Conservation (phyloP, 2,113 vertebrate species). For the Rana temporaria region DNA sequence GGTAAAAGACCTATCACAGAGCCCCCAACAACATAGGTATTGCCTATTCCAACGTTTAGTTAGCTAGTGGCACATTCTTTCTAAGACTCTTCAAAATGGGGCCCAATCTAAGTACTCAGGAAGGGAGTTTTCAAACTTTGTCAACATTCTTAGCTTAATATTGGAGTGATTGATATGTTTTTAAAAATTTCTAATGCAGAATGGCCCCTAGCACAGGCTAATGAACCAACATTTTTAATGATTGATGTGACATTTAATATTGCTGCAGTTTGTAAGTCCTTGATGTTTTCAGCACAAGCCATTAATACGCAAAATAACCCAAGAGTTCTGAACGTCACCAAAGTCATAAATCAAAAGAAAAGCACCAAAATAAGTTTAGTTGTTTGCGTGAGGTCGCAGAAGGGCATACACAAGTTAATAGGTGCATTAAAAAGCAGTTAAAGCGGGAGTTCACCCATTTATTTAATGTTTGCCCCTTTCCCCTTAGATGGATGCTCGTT, state of each 20-base stretch:
- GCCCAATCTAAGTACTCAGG: not conserved
- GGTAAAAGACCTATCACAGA: no score
- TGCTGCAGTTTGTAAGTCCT: not conserved
- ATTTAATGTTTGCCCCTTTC: no score
- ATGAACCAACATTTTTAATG: not conserved
- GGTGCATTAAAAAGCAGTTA: no score
- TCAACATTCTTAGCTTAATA: not conserved
- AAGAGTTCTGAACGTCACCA: not conserved
- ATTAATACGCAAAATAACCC: not conserved
- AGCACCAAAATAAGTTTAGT: not conserved
- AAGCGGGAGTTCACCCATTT: no score
- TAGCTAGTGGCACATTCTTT: no score
- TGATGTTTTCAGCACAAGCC: not conserved
- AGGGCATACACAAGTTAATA: no score
- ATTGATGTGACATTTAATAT: not conserved
- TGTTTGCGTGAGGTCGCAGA: no score
- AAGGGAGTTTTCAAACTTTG: not conserved
- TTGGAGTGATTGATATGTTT: not conserved
- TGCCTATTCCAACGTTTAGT: no score
- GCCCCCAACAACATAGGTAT: no score
- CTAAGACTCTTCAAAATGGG: no score
- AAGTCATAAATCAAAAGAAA: not conserved
- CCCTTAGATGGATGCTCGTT: no score
- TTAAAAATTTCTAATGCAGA: not conserved
- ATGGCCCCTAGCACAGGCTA: not conserved